Percentiles rank a stretch among this genome's conserved stretches.
Conservation (phyloP, 2,888 invertebrate genomes). For the Pristionchus mayeri region DNA sequence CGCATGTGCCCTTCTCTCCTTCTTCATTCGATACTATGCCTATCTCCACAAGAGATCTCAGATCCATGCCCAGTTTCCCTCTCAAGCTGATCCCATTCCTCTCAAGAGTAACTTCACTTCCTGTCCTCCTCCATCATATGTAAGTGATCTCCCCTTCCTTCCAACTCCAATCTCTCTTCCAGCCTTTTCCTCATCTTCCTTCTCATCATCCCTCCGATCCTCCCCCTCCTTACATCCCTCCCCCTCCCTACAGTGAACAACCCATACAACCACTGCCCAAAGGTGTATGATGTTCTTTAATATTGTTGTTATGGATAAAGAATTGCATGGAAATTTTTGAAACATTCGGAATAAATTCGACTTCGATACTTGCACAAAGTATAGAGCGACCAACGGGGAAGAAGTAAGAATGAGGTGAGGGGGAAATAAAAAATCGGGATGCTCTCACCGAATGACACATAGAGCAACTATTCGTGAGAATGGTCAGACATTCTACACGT, state of each 20-base stretch:
- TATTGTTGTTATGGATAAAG: no score
- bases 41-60: background rate
- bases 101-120: background rate
- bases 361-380: no score
- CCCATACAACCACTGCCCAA: background rate
- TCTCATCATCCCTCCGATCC: background rate
- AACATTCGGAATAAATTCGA: no score
- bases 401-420: no score
- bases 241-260: background rate
- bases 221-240: background rate
- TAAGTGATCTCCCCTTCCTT: background rate
- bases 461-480: no score
- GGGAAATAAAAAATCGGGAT: no score
- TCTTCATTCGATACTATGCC: slow-evolving; percentile 32
- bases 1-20: slow-evolving; percentile 1
- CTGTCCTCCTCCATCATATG: slow-evolving; percentile 14
- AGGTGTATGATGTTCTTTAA: background rate
- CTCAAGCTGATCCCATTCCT: background rate
- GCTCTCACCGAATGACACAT: no score
- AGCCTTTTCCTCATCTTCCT: no score
- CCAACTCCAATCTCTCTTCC: no score
- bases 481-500: no score
- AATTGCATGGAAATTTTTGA: no score
- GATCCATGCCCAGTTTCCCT: background rate
- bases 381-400: no score